Conservation (phyloP, 2,797 vertebrate species). For the Enteromius paludinosus region DNA sequence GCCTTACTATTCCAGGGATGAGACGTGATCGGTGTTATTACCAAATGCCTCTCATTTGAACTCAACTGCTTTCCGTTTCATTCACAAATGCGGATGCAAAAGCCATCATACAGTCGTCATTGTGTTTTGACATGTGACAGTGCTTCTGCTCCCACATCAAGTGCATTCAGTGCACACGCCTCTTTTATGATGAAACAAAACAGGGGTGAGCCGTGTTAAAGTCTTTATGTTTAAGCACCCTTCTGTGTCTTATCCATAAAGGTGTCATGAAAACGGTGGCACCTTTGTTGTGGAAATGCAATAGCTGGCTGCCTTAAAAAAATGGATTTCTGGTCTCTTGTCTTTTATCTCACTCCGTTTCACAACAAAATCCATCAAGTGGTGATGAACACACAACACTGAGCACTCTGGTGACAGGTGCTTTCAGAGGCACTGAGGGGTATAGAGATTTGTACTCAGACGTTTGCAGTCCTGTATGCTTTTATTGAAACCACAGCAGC, state of each 20-base stretch:
- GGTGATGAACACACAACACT: not conserved
- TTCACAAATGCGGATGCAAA: constrained; percentile 6
- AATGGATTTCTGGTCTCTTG: constrained; percentile 3
- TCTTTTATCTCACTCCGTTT: constrained; percentile 24
- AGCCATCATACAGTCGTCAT: not conserved
- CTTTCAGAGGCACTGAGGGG: not conserved
- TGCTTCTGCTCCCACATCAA: not conserved
- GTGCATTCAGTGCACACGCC: not conserved
- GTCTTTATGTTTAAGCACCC: constrained; percentile 8
- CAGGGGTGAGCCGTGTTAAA: not conserved
- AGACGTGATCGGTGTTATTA: not conserved
- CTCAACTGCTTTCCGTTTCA: not conserved
- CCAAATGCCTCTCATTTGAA: not conserved
- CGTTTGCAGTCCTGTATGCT: not conserved
- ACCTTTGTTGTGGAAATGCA: constrained; percentile 22
- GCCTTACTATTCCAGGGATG: not conserved
- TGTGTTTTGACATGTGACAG: constrained; percentile 10
- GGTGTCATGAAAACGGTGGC: not conserved
- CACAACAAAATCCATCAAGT: constrained; percentile 27
- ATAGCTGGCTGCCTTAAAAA: not conserved
- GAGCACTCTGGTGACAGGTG: not conserved
- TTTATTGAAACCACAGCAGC: not conserved
- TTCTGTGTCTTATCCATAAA: not conserved
- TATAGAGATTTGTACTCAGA: not conserved
- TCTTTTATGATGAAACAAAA: constrained; percentile 18